Evolutionary conservation across 1,140 invertebrate genomes (phyloP), one percentile per base, ranked within the genome.

Genomic region (Bombus vancouverensis): DNA sequence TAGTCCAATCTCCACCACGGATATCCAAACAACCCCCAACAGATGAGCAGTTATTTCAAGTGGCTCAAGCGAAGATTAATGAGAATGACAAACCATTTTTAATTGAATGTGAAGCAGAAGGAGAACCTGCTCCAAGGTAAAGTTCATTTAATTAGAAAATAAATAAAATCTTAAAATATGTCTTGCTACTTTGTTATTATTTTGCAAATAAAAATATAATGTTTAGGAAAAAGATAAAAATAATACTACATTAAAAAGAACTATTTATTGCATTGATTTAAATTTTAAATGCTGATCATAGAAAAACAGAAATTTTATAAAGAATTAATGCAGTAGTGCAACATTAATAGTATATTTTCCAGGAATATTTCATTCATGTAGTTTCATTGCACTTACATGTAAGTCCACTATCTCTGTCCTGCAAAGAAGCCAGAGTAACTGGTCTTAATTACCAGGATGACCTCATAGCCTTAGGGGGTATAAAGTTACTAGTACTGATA

Each of bases 81-180:
- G 98, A 99, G 96, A 98, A 98, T 94, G 98, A 99, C 93, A 98
- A 98, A 95, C 98, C 98, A 71, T 99, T 99, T 95, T 97, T 98
- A 86, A 98, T 99, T 88, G 98, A 99, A 95, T 99, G 98, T 92
- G 98, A 99, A 95, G 98, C 98, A 28, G 98, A 98, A 94, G 98
- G 98, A 90, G 98, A 98, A 95, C 98, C 98, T 34, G 97, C 97
- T 80, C 98, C 98, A 70, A 97, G 96, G 97, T 98, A 96, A 86
- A 86, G 18, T 47, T 44, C 74, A 83, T 81, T 57, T 72, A 59
- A 80, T 66, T 66, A 13, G 6, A 81, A 85, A 65, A 22, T 66
- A 65, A 73, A 73, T 73, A 65, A 39, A 32, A 53, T 5, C 18
- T 8, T 1, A 6, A 47, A 25, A 37, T 9, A 73, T 15, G 22